Evolutionary conservation across 2,113 vertebrate species (phyloP).

Genomic region (Tursiops truncatus): DNA sequence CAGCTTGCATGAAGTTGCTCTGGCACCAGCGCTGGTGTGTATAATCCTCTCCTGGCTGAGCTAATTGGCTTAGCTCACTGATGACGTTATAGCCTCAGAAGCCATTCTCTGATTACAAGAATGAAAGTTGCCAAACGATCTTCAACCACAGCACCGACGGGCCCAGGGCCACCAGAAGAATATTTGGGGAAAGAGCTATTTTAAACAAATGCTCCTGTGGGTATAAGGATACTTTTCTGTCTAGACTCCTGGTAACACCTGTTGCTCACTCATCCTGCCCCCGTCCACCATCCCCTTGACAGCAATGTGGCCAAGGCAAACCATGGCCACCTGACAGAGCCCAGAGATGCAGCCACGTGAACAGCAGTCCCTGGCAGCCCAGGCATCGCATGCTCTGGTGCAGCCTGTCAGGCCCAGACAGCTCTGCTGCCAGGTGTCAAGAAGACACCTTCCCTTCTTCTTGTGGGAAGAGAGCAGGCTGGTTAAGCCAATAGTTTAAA

Average conservation of each 20-base stretch:
- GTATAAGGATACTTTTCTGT: constrained; percentile 58
- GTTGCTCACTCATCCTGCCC: not conserved
- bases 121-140: constrained; percentile 59
- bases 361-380: not conserved
- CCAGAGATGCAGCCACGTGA: fast-evolving
- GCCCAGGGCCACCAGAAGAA: constrained; percentile 31
- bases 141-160: constrained; percentile 58
- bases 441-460: not conserved
- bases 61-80: constrained; percentile 64
- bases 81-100: constrained; percentile 73
- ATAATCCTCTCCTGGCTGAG: constrained; percentile 51
- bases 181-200: constrained; percentile 53
- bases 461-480: not conserved
- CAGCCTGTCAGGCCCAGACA: not conserved
- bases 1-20: constrained; percentile 23
- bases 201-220: constrained; percentile 35
- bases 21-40: not conserved
- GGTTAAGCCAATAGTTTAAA: not conserved
- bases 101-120: constrained; percentile 69
- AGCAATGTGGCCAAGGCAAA: constrained; percentile 9
- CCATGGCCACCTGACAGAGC: not conserved
- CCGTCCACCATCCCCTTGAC: not conserved
- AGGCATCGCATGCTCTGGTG: not conserved
- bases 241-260: constrained; percentile 50
- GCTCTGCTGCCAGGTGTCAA: constrained; percentile 26